A percentile compares a stretch with the other conserved stretches of the same genome.
Conservation (phyloP, 2,888 invertebrate species). For the Drosophila stalkeri region DNA sequence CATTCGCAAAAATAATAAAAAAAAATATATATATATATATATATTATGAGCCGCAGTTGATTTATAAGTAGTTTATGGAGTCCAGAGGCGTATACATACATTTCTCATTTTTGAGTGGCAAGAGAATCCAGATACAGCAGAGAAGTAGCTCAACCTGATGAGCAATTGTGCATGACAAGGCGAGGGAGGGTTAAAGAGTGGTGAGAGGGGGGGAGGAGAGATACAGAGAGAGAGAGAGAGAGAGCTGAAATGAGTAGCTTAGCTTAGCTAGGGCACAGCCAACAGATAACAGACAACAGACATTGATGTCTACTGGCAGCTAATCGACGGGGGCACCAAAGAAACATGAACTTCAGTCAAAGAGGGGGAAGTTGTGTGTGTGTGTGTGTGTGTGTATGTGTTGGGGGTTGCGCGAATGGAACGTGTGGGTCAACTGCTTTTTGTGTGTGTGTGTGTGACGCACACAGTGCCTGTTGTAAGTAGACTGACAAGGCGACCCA, state of each 20-base stretch:
- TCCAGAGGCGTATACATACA: constrained; percentile 17
- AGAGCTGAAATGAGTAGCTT: background rate
- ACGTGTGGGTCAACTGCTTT: constrained; percentile 29
- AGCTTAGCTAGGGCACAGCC: constrained; percentile 6
- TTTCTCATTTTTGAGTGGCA: constrained; percentile 60
- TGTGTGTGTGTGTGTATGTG: constrained; percentile 2
- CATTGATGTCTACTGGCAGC: constrained; percentile 72
- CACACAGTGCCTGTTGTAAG: constrained; percentile 44
- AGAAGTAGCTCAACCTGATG: constrained; percentile 57
- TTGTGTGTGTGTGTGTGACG: constrained; percentile 24
- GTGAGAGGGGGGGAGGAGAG: background rate
- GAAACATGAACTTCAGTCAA: constrained; percentile 36
- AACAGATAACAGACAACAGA: constrained; percentile 44
- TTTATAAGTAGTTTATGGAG: constrained; percentile 54
- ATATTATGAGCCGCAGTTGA: constrained; percentile 63
- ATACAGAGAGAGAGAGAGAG: background rate
- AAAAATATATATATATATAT: background rate
- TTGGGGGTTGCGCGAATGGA: background rate
- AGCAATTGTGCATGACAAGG: constrained; percentile 62
- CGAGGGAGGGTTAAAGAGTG: background rate
- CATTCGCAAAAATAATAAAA: constrained; percentile 32
- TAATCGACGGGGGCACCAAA: constrained; percentile 65
- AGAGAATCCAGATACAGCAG: constrained; percentile 8
- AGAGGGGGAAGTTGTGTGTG: background rate
- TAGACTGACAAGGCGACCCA: constrained; percentile 73